Percentiles rank a stretch among this genome's conserved stretches.
These are phyloP conservation scores for Aphis craccivora DNA, from an alignment of 1,140 invertebrate species.

Conservation along the genomic window DNA sequence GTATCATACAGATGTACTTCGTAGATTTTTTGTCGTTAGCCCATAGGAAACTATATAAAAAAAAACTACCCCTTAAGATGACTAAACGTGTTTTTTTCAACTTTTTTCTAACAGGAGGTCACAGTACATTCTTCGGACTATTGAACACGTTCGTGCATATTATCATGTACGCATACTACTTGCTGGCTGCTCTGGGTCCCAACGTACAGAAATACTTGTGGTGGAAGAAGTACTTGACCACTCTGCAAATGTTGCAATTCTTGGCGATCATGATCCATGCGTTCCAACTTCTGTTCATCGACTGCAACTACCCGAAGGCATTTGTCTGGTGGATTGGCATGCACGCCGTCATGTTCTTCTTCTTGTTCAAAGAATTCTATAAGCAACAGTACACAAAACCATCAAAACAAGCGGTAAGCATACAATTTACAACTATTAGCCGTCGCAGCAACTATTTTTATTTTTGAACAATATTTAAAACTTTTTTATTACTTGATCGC, in stretches of 20 bases:
- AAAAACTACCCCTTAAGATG: not conserved
- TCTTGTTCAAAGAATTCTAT: slow-evolving; percentile 82
- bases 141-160: slow-evolving; percentile 90
- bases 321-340: slow-evolving; percentile 77
- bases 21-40: not conserved
- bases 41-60: not conserved
- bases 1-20: not conserved
- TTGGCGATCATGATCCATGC: slow-evolving; percentile 80
- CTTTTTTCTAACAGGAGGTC: slow-evolving; percentile 69
- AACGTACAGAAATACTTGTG: slow-evolving; percentile 85
- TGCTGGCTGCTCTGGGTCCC: slow-evolving; percentile 85
- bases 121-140: slow-evolving; percentile 81
- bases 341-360: slow-evolving; percentile 81
- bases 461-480: not conserved
- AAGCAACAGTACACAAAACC: slow-evolving; percentile 70
- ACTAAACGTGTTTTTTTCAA: not conserved
- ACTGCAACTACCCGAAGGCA: slow-evolving; percentile 82
- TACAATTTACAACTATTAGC: not conserved
- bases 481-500: not conserved
- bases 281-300: slow-evolving; percentile 83
- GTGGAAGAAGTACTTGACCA: slow-evolving; percentile 94
- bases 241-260: slow-evolving; percentile 88
- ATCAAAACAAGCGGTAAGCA: slow-evolving; percentile 58
- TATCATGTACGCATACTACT: slow-evolving; percentile 91
- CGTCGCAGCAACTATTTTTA: not conserved